Base-by-base conservation (phyloP, 2,113 vertebrate genomes). In the Tachysurus fulvidraco region DNA sequence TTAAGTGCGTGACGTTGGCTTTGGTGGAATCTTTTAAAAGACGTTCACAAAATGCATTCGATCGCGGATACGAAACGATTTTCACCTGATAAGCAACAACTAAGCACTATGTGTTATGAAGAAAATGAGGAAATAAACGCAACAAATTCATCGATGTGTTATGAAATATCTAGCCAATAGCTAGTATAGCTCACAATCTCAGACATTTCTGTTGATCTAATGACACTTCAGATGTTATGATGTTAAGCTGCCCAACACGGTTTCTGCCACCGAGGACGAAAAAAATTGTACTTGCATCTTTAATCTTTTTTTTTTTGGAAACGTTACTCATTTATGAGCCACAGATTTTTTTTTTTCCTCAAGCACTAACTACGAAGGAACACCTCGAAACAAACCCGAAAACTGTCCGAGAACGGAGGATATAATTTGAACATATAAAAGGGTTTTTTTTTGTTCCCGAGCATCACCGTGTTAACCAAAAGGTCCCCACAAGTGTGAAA, bases 1-100 rank as follows among this genome's bases (percentile, higher is more conserved):
- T 54, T 64, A 88, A 67, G 76, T 87, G 69, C 85, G 60, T 76
- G 65, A 87, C n/a, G 50, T 64, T 64, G 88, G 78, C 60, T 84
- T 86, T 84, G 55, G 67, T 82, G 84, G 50, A 4, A 30, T 55
- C 76, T 55, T 55, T 9, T 7, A 77, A 79, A 25, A 41, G 21
- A 60, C 30, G 16, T 36, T 14, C 57, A 55, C 12, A 46, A 50
- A 30, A 69, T 28, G 77, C 74, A 50, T 44, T 50, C 46, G 41
- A 44, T 81, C 14, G 55, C 6, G 4, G 19, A 81, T 12, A 69
- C 14, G 54, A 46, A 23, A 14, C n/a, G 8, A 50, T 28, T 23
- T 54, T 36, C 57, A 85, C 57, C 25, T 52, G 41, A 13, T 52
- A 14, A 59, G n/a, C n/a, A n/a, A 23, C 4, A 3, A 36, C 36